These are phyloP conservation scores for Dasyprocta punctata DNA, from an alignment of 2,113 vertebrate genomes.

Conservation along the genomic window DNA sequence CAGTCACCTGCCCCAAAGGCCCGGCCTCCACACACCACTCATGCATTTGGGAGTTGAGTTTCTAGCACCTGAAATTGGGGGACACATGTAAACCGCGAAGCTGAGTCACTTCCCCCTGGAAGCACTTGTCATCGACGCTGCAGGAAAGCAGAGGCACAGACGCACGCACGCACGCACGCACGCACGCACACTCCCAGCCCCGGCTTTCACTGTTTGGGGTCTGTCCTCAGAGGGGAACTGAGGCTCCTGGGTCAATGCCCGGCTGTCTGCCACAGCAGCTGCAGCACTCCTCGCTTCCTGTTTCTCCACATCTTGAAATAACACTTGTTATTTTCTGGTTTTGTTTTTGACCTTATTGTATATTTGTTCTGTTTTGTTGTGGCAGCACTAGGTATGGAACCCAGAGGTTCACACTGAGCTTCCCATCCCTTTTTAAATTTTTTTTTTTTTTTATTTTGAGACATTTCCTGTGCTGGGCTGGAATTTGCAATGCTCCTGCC, in stretches of 20 bases:
- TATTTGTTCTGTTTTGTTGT: background rate
- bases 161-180: too few species aligned
- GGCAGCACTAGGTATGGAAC: background rate
- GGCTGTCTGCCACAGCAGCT: background rate
- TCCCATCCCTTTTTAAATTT: background rate
- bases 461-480: background rate
- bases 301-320: background rate
- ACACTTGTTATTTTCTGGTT: background rate
- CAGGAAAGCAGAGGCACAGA: too few species aligned
- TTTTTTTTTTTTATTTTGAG: background rate
- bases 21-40: background rate
- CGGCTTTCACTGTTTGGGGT: background rate
- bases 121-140: background rate
- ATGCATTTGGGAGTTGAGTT: background rate
- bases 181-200: too few species aligned
- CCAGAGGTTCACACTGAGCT: background rate
- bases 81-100: background rate
- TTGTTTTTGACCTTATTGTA: background rate
- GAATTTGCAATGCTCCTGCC: background rate
- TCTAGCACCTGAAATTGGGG: background rate
- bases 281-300: fast-evolving
- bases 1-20: background rate
- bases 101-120: background rate
- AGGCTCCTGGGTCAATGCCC: background rate
- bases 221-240: background rate